Evolutionary conservation across 2,888 invertebrate species (phyloP).

Genomic region (Tridacna crocea): DNA sequence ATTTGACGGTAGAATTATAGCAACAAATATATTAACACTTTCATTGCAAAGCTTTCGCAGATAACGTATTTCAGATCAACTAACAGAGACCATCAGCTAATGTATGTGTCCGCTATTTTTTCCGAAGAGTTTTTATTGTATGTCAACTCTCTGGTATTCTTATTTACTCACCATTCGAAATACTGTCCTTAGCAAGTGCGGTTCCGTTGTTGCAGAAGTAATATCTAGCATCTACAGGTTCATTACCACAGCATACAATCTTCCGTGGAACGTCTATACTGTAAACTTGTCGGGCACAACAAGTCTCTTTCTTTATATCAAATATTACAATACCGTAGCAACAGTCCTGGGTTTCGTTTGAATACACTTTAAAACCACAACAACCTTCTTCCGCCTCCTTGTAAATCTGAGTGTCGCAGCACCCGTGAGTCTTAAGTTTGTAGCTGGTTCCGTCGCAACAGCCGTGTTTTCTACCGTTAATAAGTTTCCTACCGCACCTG

Average conservation of each 20-base stretch:
- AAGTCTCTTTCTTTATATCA: background rate
- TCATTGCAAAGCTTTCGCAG: too few species aligned
- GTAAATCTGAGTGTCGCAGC: background rate
- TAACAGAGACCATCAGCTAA: too few species aligned
- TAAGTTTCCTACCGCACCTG: background rate
- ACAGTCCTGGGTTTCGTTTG: background rate
- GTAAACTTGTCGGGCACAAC: slow-evolving; percentile 1
- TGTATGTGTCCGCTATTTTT: too few species aligned
- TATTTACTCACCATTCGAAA: too few species aligned
- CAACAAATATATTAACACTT: too few species aligned
- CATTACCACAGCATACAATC: slow-evolving; percentile 6
- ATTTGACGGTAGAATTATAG: too few species aligned
- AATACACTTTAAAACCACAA: background rate
- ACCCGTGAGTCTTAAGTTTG: background rate
- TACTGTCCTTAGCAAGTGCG: too few species aligned
- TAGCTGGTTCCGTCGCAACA: background rate
- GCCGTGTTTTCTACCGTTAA: background rate
- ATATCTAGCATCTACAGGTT: background rate
- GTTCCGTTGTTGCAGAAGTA: slow-evolving; percentile 20
- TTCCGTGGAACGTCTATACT: background rate
- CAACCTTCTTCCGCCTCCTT: too few species aligned
- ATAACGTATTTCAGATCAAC: too few species aligned
- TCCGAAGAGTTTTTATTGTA: too few species aligned
- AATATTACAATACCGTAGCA: too few species aligned
- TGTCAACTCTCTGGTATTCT: too few species aligned